Base-by-base conservation (phyloP, 1,140 invertebrate genomes). In the Plectus sambesii region DNA sequence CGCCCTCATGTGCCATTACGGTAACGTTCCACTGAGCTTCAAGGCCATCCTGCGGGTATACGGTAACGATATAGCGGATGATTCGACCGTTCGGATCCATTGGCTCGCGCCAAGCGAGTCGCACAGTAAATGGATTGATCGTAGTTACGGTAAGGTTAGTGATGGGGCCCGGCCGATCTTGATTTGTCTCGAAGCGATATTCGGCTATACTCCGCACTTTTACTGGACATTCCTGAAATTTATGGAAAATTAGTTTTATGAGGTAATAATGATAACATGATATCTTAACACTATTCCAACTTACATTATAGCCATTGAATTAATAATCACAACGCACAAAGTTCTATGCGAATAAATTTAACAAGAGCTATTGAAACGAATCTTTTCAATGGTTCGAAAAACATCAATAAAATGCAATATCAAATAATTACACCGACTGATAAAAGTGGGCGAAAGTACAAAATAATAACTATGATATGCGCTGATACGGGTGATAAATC, bases 101-200 rank as follows among this genome's bases (percentile, higher is more conserved):
- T 26, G 63, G 63, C 6, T 52, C 42, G 6, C 38, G 24, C 63
- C 63, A 66, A 9, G 36, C 41, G n/a, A 68, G 37, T 41, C 62
- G 60, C 5, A 51, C 65, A 4, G 63, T 62, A 43, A 68, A 63
- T 2, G 63, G 53, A 47, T 68, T 68, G 29, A 66, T 22, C 6
- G 62, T 38, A 22, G 49, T 47, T 2, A 51, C 49, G 20, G 48
- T 60, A 22, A 66, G 30, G 40, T 53, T 50, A 27, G 57, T 41
- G 17, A 66, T 51, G 27, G 51, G 15, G 3, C 56, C 59, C 8
- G 62, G 62, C 9, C 36, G 35, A 33, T 61, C 56, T 24, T 60
- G 58, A 5, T 42, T 25, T 24, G 58, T 60, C 19, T 56, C 55
- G 33, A 60, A 60, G 15, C 26, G 26, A 8, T 58, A 19, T 20